A percentile compares a stretch with the other conserved stretches of the same genome.
Evolutionary conservation across 2,797 vertebrate species (phyloP).

Genomic region (Gymnothorax reevesii): DNA sequence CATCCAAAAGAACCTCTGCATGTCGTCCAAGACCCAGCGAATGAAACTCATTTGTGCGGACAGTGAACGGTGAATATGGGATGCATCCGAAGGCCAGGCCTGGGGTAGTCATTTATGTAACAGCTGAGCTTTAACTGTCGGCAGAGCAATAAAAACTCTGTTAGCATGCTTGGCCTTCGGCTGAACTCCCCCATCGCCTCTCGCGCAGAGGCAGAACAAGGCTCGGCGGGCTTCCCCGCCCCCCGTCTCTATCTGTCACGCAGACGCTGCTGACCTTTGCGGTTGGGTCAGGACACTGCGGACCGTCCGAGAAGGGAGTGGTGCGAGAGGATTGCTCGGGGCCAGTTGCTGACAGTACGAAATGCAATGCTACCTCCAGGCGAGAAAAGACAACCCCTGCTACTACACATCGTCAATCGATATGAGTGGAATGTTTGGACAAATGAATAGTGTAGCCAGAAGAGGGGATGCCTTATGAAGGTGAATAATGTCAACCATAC

Average conservation of each 20-base stretch:
- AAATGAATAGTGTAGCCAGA: background rate
- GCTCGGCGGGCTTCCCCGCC: background rate
- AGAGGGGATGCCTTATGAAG: background rate
- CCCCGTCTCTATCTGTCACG: background rate
- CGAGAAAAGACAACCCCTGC: slow-evolving; percentile 18
- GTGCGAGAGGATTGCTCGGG: slow-evolving; percentile 22
- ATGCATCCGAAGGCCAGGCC: background rate
- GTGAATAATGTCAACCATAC: slow-evolving; percentile 11
- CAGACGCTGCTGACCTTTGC: background rate
- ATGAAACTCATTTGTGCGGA: background rate
- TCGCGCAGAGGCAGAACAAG: background rate
- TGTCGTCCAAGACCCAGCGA: background rate
- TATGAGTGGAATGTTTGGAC: background rate
- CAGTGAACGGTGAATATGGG: background rate
- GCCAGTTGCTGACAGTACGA: slow-evolving; percentile 26
- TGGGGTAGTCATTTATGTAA: background rate
- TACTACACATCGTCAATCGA: slow-evolving; percentile 26
- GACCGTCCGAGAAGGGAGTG: slow-evolving; percentile 1
- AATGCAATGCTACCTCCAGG: slow-evolving; percentile 25
- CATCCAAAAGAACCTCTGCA: background rate
- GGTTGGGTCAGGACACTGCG: background rate
- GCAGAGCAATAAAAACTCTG: background rate
- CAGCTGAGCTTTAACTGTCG: background rate
- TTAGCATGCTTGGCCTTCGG: slow-evolving; percentile 5
- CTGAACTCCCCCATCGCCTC: background rate